These are phyloP conservation scores for Pollenia angustigena DNA, from an alignment of 2,888 invertebrate species.

Conservation along the genomic window DNA sequence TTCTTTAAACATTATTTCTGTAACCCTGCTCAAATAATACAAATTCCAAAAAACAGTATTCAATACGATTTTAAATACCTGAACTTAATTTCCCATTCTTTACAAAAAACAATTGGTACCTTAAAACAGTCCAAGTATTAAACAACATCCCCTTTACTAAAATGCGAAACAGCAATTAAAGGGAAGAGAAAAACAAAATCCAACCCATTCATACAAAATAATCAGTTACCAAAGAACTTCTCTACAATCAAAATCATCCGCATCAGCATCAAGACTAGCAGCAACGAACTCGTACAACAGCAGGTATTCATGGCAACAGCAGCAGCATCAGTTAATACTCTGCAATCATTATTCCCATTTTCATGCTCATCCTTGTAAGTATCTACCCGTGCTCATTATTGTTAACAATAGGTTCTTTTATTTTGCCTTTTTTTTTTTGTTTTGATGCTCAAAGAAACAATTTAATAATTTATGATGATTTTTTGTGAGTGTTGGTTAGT, in stretches of 20 bases:
- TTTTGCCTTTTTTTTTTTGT: slow-evolving; percentile 5
- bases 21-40: too few relatives aligned
- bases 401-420: slow-evolving; percentile 54
- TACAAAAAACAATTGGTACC: too few relatives aligned
- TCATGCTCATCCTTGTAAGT: background rate
- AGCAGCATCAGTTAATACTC: slow-evolving; percentile 7
- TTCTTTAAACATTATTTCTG: too few relatives aligned
- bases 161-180: background rate
- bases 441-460: slow-evolving; percentile 59
- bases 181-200: background rate
- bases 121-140: background rate
- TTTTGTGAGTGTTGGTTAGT: slow-evolving; percentile 44
- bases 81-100: too few relatives aligned
- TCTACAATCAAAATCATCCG: slow-evolving; percentile 5
- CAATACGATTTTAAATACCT: background rate
- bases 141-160: background rate
- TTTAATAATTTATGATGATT: slow-evolving; percentile 64
- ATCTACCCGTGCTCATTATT: slow-evolving; percentile 28
- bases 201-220: slow-evolving; percentile 25
- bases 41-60: too few relatives aligned
- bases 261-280: background rate
- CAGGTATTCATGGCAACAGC: slow-evolving; percentile 25
- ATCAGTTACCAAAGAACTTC: slow-evolving; percentile 12
- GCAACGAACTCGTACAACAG: background rate
- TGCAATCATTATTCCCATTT: background rate